Percentiles rank a stretch among this genome's conserved stretches.
Evolutionary conservation across 2,113 vertebrate genomes (phyloP).

Genomic region (Pteronura brasiliensis): DNA sequence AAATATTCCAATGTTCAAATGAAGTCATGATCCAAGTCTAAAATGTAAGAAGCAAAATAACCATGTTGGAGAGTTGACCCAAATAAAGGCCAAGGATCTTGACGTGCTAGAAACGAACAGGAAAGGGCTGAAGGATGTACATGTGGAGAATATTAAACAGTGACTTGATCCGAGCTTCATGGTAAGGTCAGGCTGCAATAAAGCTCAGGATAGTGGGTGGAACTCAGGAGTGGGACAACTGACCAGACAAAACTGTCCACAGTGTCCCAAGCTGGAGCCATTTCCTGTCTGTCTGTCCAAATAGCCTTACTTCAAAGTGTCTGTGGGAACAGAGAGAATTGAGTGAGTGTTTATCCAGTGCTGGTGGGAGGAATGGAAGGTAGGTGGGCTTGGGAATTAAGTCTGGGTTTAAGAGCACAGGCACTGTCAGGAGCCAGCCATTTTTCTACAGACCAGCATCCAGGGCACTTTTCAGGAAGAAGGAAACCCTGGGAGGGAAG

Average conservation of each 20-base stretch:
- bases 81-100: not conserved
- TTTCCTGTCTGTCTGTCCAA: constrained; percentile 53
- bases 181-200: not conserved
- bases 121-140: not conserved
- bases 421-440: not conserved
- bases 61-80: not conserved
- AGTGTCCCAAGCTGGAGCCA: not conserved
- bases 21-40: not conserved
- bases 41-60: constrained; percentile 29
- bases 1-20: not conserved
- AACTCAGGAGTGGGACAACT: not conserved
- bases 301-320: constrained; percentile 57
- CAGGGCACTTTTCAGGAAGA: not conserved
- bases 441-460: not conserved
- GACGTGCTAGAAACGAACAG: not conserved
- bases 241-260: not conserved
- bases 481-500: constrained; percentile 25
- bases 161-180: not conserved
- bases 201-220: constrained; percentile 22
- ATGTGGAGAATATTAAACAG: not conserved
- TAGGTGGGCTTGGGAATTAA: not conserved
- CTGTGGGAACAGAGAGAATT: constrained; percentile 27
- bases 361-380: not conserved
- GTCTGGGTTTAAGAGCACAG: constrained; percentile 38
- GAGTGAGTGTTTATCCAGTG: not conserved